phyloP scores from a whole-genome alignment of 2,888 invertebrate genomes.

The Argyresthia albistria region DNA sequence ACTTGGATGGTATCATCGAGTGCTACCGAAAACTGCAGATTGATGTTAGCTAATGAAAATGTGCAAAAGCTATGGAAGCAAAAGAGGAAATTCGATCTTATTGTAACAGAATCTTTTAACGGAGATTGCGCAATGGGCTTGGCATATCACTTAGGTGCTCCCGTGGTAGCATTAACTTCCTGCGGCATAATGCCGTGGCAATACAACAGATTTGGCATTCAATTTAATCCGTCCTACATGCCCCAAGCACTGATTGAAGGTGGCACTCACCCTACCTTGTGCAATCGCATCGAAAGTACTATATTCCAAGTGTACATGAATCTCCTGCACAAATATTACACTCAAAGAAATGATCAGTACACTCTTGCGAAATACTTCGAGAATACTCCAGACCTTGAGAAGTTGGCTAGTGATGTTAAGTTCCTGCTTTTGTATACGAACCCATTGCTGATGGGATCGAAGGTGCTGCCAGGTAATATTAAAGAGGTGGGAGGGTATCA shows the following conservation, averaged over 20 bases:
- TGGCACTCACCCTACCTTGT: slow-evolving; percentile 53
- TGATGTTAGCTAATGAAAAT: slow-evolving; percentile 30
- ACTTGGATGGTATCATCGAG: slow-evolving; percentile 20
- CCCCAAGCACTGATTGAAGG: slow-evolving; percentile 66
- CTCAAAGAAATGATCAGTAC: slow-evolving; percentile 28
- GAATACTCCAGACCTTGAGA: slow-evolving; percentile 55
- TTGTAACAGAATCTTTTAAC: slow-evolving; percentile 73
- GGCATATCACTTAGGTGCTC: slow-evolving; percentile 66
- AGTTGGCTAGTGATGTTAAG: slow-evolving; percentile 66
- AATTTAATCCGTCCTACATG: slow-evolving; percentile 72
- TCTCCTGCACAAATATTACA: slow-evolving; percentile 22
- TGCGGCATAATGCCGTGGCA: slow-evolving; percentile 72
- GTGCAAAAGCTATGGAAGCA: slow-evolving; percentile 44
- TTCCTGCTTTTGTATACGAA: slow-evolving; percentile 75
- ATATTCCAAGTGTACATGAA: slow-evolving; percentile 23
- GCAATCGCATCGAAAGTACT: slow-evolving; percentile 59
- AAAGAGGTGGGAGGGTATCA: slow-evolving; percentile 77
- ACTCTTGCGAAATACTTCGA: slow-evolving; percentile 47
- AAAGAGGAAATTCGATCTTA: slow-evolving; percentile 67
- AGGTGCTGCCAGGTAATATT: slow-evolving; percentile 68
- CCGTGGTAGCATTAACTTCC: slow-evolving; percentile 70
- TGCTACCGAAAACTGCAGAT: slow-evolving; percentile 34
- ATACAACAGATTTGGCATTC: slow-evolving; percentile 65
- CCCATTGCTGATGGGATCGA: slow-evolving; percentile 70
- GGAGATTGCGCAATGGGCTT: slow-evolving; percentile 74